Base-by-base conservation (phyloP, 1,140 invertebrate species). In the Glomeris maerens region DNA sequence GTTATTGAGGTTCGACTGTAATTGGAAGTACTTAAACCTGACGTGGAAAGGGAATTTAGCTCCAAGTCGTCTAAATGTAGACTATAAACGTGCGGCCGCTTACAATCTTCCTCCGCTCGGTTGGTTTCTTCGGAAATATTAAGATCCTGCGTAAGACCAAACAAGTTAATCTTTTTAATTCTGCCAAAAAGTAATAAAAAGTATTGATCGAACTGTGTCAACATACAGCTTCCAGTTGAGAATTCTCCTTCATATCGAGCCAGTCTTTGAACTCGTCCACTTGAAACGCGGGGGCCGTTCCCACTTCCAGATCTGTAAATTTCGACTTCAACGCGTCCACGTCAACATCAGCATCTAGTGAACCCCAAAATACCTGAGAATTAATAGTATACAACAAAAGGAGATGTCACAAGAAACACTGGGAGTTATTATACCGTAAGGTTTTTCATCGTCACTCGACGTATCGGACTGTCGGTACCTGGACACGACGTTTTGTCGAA, bases 11-110 rank as follows among this genome's bases (percentile, higher is more conserved):
- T 26, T 39, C 42, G 14, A 41, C 41, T 40, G 41, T 57, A n/a
- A 42, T 38, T 44, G 45, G 42, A 26, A 27, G 46, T 22, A 41
- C 54, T 50, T 60, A 55, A 38, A 58, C 31, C 31, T 13, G 52
- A 41, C n/a, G n/a, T n/a, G n/a, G n/a, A n/a, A n/a, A n/a, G n/a
- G n/a, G n/a, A n/a, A n/a, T n/a, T n/a, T n/a, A 59, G 40, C 44
- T 54, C 59, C 13, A 60, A 41, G 46, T 60, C 59, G 29, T 60
- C 59, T 44, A 53, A 56, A 23, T 57, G 46, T 41, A 60, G 47
- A 23, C n/a, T 49, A 17, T 54, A 39, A 26, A 51, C 42, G 41
- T 21, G 48, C 17, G 39, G 0, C 29, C 20, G n/a, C 4, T 26
- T 27, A 26, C 31, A 36, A 2, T 22, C 27, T 39, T 17, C n/a